Evolutionary conservation across 2,888 invertebrate genomes (phyloP).

Genomic region (Morpho deidamia): DNA sequence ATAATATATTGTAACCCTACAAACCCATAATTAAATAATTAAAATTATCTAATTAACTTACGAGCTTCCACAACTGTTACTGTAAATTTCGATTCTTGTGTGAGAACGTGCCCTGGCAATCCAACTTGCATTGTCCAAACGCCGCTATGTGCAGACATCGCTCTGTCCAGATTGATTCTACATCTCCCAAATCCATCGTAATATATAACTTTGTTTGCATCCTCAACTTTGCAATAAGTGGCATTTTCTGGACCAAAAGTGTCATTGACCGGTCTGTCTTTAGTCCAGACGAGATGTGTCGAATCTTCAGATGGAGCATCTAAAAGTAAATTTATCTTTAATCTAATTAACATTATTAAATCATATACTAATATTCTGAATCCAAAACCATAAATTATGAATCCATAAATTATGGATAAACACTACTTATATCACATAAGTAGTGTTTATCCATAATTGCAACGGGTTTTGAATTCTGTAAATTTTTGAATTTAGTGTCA

Average conservation of each 20-base stretch:
- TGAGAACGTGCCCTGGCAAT: slow-evolving; percentile 38
- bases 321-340: not conserved
- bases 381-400: too few relatives aligned
- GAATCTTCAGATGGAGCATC: not conserved
- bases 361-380: not conserved
- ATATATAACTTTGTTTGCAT: slow-evolving; percentile 31
- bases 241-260: slow-evolving; percentile 47
- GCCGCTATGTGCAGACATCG: slow-evolving; percentile 40
- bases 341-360: not conserved
- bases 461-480: too few relatives aligned
- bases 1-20: too few relatives aligned
- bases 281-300: slow-evolving; percentile 23
- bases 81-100: slow-evolving; percentile 31
- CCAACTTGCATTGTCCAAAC: slow-evolving; percentile 47
- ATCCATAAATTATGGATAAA: too few relatives aligned
- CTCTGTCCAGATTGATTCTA: slow-evolving; percentile 39
- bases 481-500: too few relatives aligned
- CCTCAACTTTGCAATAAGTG: slow-evolving; percentile 48
- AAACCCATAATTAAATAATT: too few relatives aligned
- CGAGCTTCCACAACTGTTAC: slow-evolving; percentile 40
- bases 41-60: slow-evolving; percentile 29
- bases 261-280: slow-evolving; percentile 35
- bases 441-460: too few relatives aligned
- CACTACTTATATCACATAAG: too few relatives aligned
- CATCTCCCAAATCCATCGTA: slow-evolving; percentile 56